Conservation (phyloP, 53 echinoderm and acorn worm genomes). For the Henricia sp. region DNA sequence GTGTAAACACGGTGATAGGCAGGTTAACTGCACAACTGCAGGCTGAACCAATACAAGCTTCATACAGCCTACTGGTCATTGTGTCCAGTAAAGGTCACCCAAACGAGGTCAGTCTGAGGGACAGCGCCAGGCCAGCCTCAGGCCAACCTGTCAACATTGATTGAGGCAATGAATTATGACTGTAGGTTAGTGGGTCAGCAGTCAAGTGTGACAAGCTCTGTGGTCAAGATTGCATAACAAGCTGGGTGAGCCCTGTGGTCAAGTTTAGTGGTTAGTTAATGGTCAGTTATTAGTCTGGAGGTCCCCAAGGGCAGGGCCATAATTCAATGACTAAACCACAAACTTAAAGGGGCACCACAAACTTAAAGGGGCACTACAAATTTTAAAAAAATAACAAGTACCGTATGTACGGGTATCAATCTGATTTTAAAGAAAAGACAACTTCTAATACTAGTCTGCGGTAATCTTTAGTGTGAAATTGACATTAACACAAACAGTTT, state of each 20-base stretch:
- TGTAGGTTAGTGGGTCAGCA: neutral
- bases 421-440: neutral
- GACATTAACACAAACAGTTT: too few species aligned
- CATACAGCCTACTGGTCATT: too few species aligned
- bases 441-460: too few species aligned
- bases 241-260: neutral
- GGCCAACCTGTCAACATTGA: neutral
- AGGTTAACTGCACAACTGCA: too few species aligned
- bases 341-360: neutral
- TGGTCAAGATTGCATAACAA: conserved; percentile 20
- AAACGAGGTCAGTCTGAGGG: neutral
- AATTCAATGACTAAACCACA: conserved; percentile 24
- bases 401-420: neutral
- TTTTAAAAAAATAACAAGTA: neutral
- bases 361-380: neutral
- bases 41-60: too few species aligned
- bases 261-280: conserved; percentile 2
- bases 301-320: neutral
- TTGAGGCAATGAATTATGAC: neutral
- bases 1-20: too few species aligned
- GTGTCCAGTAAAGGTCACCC: neutral
- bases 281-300: neutral
- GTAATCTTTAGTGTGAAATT: too few species aligned
- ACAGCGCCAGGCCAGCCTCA: neutral
- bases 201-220: conserved; percentile 5